Evolutionary conservation across 2,888 invertebrate species (phyloP), one percentile per base, ranked within the genome.

Genomic region (Horisme vitalbata): DNA sequence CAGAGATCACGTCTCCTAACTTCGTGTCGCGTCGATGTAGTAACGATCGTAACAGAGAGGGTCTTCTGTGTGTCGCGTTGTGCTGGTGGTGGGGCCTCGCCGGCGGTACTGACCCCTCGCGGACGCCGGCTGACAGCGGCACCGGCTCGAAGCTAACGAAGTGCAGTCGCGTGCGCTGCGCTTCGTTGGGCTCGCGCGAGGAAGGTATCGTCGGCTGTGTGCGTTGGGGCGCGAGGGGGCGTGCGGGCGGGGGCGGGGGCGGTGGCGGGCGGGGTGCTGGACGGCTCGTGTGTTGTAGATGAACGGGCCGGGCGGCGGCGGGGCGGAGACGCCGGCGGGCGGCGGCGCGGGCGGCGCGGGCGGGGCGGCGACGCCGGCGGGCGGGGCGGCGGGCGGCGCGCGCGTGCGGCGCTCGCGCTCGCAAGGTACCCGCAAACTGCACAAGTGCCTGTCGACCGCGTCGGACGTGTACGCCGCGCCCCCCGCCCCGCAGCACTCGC

Each of bases 351-450:
- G 64, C 56, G 61, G 64, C 55, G 62, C 50, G 47, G 60, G 59
- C 51, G 62, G 94, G 55, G 56, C 28, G 30, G 23, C 56, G 50
- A 57, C 64, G 91, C 61, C 63, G 68, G 61, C 52, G 63, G 54
- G 59, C 38, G 69, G 59, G 60, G 63, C 64, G 52, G 71, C 64
- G 59, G 70, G 69, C 59, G 66, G 65, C 54, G 56, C 61, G 61
- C 68, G 71, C 21, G 93, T 95, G 84, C 94, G 95, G 83, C 95
- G 96, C 84, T 95, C 96, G 85, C 95, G 96, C 91, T 96, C 96
- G 90, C 97, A 97, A 96, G 97, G 97, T 95, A 96, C 95, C 93
- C 94, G 95, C 91, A 95, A 94, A 92, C 94, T 95, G 91, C 95
- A 95, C 93, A 95, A 95, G 94, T 95, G 95, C 93, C 94, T 95